phyloP scores from a whole-genome alignment of 2,888 invertebrate species.

The Meliscaeva auricollis region DNA sequence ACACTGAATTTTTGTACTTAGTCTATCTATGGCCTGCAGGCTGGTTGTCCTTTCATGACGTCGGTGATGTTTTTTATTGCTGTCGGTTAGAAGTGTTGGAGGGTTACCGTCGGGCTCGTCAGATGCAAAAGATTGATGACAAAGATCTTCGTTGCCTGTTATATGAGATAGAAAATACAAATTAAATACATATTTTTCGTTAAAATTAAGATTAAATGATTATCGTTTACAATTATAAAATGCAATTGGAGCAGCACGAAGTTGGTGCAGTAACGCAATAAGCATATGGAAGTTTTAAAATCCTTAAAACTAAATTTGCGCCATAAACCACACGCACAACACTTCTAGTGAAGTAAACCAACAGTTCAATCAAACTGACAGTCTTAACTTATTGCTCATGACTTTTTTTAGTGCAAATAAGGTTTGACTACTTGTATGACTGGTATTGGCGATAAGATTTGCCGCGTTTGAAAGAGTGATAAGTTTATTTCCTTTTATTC shows the following conservation, averaged over 20 bases:
- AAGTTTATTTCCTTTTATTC: not conserved
- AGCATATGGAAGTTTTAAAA: constrained; percentile 20
- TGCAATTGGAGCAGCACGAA: constrained; percentile 2
- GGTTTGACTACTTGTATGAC: not conserved
- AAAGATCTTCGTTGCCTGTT: constrained; percentile 82
- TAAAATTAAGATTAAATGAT: not conserved
- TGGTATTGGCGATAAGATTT: constrained; percentile 6
- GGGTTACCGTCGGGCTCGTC: constrained; percentile 82
- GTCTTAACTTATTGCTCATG: not conserved
- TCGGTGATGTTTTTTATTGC: constrained; percentile 81
- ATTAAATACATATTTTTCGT: not conserved
- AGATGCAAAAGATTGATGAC: constrained; percentile 83
- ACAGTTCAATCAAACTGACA: constrained; percentile 1
- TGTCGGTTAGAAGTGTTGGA: constrained; percentile 77
- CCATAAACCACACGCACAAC: not conserved
- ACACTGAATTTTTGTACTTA: constrained; percentile 93
- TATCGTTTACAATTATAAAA: not conserved
- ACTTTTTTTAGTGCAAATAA: not conserved
- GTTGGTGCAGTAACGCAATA: not conserved
- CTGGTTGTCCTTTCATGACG: constrained; percentile 84
- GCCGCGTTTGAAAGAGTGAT: constrained; percentile 1
- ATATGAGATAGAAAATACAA: constrained; percentile 1
- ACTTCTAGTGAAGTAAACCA: not conserved
- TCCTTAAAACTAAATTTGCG: not conserved
- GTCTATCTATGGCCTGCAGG: constrained; percentile 89